Evolutionary conservation across 1,140 invertebrate genomes (phyloP).

Genomic region (Araneus ventricosus): DNA sequence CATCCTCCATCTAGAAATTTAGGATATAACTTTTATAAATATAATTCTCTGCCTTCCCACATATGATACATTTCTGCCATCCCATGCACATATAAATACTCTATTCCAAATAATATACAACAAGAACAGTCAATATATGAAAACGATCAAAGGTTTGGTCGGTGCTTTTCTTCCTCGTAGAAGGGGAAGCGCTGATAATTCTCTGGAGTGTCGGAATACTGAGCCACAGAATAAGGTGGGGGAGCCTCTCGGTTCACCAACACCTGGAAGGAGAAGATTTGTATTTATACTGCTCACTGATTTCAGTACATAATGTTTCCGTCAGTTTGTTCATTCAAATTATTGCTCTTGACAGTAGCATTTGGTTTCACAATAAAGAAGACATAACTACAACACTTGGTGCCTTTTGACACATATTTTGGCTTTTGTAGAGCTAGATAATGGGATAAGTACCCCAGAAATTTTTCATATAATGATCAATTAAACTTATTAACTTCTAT

Average conservation of each 20-base stretch:
- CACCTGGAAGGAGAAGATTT: conserved; percentile 40
- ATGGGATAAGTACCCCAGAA: no score
- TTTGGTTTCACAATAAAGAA: no score
- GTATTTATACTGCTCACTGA: no score
- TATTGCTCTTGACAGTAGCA: no score
- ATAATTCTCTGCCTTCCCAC: background rate
- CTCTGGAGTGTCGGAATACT: conserved; percentile 52
- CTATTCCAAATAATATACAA: conserved; percentile 45
- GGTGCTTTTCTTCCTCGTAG: conserved; percentile 57
- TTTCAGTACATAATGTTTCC: no score
- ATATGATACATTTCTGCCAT: background rate
- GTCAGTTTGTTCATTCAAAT: no score
- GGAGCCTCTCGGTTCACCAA: conserved; percentile 50
- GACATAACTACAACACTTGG: no score
- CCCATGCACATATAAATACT: conserved; percentile 46
- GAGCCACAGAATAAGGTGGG: conserved; percentile 60
- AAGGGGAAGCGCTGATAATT: conserved; percentile 59
- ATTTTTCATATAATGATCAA: no score
- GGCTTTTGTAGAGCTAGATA: no score
- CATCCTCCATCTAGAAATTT: background rate
- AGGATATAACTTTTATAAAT: conserved; percentile 7
- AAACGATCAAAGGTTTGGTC: background rate
- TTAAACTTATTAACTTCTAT: no score
- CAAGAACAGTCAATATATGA: conserved; percentile 18
- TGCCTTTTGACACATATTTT: no score